These are phyloP conservation scores for Takifugu ocellatus DNA, from an alignment of 2,797 vertebrate genomes.

Conservation along the genomic window DNA sequence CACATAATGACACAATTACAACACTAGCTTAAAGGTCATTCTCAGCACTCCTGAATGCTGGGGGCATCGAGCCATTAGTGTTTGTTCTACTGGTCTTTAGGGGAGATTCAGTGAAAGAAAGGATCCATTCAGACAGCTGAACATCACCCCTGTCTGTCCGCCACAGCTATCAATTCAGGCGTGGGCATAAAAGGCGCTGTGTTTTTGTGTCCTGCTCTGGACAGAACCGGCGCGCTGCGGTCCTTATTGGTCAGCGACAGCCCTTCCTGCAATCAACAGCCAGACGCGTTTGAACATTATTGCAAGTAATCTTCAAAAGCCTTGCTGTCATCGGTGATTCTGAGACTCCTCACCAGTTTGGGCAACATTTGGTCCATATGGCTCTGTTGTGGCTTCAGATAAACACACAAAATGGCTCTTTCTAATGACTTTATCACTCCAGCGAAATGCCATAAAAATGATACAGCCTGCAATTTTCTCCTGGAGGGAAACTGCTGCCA, in stretches of 20 bases:
- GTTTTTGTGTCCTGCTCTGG: constrained; percentile 37
- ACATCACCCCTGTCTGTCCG: constrained; percentile 40
- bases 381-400: constrained; percentile 2
- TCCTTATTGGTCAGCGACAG: constrained; percentile 51
- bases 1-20: constrained; percentile 44
- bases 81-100: constrained; percentile 37
- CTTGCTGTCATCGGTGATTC: constrained; percentile 13
- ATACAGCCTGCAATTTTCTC: constrained; percentile 10
- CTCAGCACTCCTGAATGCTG: constrained; percentile 40
- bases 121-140: constrained; percentile 43
- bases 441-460: constrained; percentile 14
- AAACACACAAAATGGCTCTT: constrained; percentile 10
- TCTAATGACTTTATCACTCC: constrained; percentile 10
- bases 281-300: constrained; percentile 11
- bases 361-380: constrained; percentile 2
- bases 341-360: constrained; percentile 1
- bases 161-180: constrained; percentile 58
- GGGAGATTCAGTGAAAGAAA: constrained; percentile 36
- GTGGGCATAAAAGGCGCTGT: constrained; percentile 53
- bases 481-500: neutral
- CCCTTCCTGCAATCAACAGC: constrained; percentile 43
- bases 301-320: constrained; percentile 14
- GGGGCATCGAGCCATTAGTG: constrained; percentile 42
- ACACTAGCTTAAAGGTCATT: constrained; percentile 42
- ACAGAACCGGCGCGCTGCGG: constrained; percentile 23